These are phyloP conservation scores for Esperia sulphurella DNA, from an alignment of 2,888 invertebrate species.

Conservation along the genomic window DNA sequence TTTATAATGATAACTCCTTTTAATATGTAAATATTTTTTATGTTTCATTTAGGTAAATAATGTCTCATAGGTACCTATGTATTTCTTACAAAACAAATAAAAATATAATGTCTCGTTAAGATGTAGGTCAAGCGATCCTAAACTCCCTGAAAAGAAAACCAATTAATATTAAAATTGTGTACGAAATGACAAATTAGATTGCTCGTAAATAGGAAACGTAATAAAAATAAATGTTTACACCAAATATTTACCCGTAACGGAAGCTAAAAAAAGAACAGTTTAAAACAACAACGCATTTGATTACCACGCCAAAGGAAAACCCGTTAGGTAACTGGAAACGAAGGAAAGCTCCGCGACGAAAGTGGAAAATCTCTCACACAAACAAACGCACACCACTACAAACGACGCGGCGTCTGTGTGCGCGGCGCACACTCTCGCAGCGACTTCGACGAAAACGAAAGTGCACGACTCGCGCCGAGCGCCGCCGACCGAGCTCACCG, in stretches of 20 bases:
- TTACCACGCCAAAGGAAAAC: conserved; percentile 46
- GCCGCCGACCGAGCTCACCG: conserved; percentile 72
- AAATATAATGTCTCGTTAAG: not conserved
- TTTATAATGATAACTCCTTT: conserved; percentile 1
- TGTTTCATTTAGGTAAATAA: not conserved
- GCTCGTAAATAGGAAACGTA: not conserved
- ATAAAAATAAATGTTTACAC: too few relatives aligned
- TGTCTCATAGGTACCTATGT: too few relatives aligned
- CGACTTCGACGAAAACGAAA: conserved; percentile 71
- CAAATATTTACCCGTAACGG: too few relatives aligned
- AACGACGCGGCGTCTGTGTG: not conserved
- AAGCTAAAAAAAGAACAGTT: too few relatives aligned
- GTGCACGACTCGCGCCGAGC: conserved; percentile 71
- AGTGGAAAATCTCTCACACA: conserved; percentile 64
- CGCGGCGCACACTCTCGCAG: conserved; percentile 7
- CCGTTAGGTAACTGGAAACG: conserved; percentile 69
- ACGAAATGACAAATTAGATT: conserved; percentile 6
- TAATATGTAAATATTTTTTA: not conserved
- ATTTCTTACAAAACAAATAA: not conserved
- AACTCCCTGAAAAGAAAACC: conserved; percentile 1
- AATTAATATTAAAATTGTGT: conserved; percentile 5
- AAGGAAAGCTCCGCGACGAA: conserved; percentile 71
- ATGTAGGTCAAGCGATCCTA: conserved; percentile 2
- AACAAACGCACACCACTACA: conserved; percentile 7
- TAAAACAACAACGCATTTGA: conserved; percentile 17